Base-by-base conservation (phyloP, 2,888 invertebrate species). In the Hedychridium roseum region DNA sequence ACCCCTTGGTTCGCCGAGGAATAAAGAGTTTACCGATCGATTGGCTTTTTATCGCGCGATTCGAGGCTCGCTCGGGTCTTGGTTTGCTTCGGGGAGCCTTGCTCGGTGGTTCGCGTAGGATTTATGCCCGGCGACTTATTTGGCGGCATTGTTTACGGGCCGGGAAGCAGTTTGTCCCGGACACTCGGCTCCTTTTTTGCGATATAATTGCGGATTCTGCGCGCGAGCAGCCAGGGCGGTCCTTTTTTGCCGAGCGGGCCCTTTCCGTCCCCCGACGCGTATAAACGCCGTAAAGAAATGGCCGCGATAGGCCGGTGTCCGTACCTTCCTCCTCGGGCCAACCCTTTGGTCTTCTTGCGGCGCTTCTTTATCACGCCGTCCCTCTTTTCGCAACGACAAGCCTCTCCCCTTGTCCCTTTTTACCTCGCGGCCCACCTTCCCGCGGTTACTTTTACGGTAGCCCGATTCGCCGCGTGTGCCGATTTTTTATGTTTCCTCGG, bases 121-220 rank as follows among this genome's bases (percentile, higher is more conserved):
- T 70, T 68, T 70, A 68, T 70, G 54, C 56, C 44, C 54, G 44
- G 44, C 49, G 58, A 60, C 64, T 68, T 70, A 64, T 66, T 63
- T 60, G 60, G 57, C 63, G 56, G 52, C 55, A 65, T 64, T 70
- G 60, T 70, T 68, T 64, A 58, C 57, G 59, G 55, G 53, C 54
- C 61, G 65, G 59, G 60, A 66, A 68, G 56, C 64, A 62, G 62
- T 65, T 70, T 68, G 68, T 60, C 54, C 50, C 50, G 52, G 43
- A 49, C 48, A 54, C 48, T 44, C 54, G 46, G 37, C 51, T 55
- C 54, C 46, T 59, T 69, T 70, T 70, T 69, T 66, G 67, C 60
- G 61, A 67, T 68, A 67, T 70, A 70, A 70, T 70, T 70, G 69
- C 61, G 60, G 59, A 70, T 70, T 69, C 71, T 57, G 54, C 53